phyloP scores from a whole-genome alignment of 2,113 vertebrate genomes.

The Raja brachyura region DNA sequence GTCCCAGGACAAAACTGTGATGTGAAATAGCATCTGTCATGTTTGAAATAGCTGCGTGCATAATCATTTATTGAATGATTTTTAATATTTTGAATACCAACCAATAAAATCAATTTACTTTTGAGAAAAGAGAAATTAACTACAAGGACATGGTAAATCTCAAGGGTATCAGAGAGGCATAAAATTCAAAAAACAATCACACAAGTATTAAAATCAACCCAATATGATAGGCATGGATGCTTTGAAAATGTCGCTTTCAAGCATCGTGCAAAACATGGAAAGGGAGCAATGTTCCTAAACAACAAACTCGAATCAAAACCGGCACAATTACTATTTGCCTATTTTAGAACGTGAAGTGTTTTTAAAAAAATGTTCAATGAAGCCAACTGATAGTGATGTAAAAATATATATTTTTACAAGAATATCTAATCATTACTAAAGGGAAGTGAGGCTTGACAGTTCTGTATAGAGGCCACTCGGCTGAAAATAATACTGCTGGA shows the following conservation, averaged over 20 bases:
- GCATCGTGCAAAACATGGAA: neutral
- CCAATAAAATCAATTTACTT: neutral
- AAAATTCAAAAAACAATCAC: neutral
- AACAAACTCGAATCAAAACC: neutral
- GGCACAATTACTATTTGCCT: neutral
- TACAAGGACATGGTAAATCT: neutral
- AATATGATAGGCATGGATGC: neutral
- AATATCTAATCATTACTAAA: neutral
- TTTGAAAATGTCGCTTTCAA: neutral
- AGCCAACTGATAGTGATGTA: neutral
- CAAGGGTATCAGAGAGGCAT: neutral
- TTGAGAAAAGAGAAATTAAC: no score
- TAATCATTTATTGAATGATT: neutral
- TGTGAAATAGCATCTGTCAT: neutral
- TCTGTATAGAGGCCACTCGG: neutral
- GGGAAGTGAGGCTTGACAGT: neutral
- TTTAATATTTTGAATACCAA: neutral
- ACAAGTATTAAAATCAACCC: neutral
- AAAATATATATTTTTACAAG: neutral
- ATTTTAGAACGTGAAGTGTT: neutral
- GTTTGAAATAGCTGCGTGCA: neutral
- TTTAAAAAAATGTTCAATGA: neutral
- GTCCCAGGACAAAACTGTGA: neutral
- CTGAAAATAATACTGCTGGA: neutral
- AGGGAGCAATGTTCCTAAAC: neutral